Percentiles rank a stretch among this genome's conserved stretches.
Evolutionary conservation across 2,888 invertebrate genomes (phyloP).

Genomic region (Chrysomela aeneicollis): DNA sequence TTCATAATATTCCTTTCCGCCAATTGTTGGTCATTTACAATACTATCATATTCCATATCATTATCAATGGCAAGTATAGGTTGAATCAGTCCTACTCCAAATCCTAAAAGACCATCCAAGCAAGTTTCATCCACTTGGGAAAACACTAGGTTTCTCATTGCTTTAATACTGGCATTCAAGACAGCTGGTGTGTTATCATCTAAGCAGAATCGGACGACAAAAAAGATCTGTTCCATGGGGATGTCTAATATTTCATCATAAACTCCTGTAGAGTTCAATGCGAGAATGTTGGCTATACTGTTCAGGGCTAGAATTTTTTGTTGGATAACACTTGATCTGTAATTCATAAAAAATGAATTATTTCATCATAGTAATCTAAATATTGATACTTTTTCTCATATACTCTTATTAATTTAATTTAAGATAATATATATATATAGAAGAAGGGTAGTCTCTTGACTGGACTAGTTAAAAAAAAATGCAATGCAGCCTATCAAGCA

Average conservation of each 20-base stretch:
- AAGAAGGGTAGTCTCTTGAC: too few species aligned
- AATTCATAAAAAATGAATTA: slow-evolving; percentile 35
- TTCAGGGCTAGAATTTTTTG: slow-evolving; percentile 84
- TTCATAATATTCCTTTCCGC: slow-evolving; percentile 83
- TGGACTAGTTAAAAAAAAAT: too few species aligned
- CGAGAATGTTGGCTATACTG: slow-evolving; percentile 80
- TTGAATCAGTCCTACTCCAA: slow-evolving; percentile 70
- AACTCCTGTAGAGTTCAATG: slow-evolving; percentile 75
- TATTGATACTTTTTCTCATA: too few species aligned
- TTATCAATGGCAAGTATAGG: slow-evolving; percentile 64
- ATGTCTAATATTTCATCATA: slow-evolving; percentile 79
- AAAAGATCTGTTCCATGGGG: slow-evolving; percentile 79
- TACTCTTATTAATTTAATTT: too few species aligned
- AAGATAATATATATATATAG: too few species aligned
- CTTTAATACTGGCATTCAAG: slow-evolving; percentile 78
- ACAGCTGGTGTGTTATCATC: slow-evolving; percentile 82
- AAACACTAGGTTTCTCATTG: slow-evolving; percentile 77
- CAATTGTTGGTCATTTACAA: slow-evolving; percentile 86
- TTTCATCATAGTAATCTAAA: too few species aligned
- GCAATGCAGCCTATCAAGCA: too few species aligned
- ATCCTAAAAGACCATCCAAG: slow-evolving; percentile 73
- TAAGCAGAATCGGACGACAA: slow-evolving; percentile 83
- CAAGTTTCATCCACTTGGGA: slow-evolving; percentile 82
- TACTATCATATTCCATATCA: slow-evolving; percentile 64
- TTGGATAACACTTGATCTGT: slow-evolving; percentile 76